phyloP scores from a whole-genome alignment of 1,140 invertebrate species.

The Tribolium madens region DNA sequence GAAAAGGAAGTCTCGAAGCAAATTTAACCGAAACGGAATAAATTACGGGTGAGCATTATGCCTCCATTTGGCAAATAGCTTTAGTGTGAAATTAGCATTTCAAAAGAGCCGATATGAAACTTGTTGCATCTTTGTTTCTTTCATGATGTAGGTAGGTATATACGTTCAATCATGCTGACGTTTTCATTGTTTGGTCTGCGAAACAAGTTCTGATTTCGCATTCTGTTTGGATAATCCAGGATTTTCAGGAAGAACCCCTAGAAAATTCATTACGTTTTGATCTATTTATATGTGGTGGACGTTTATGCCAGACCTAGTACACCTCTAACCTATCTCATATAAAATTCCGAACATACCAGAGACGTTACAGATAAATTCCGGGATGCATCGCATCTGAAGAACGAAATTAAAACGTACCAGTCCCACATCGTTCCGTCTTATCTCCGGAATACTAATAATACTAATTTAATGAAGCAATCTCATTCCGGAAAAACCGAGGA shows the following conservation, averaged over 20 bases:
- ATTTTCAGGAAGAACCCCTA: slow-evolving; percentile 27
- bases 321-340: slow-evolving; percentile 1
- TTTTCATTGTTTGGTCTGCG: slow-evolving; percentile 20
- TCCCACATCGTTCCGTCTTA: slow-evolving; percentile 19
- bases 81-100: slow-evolving; percentile 28
- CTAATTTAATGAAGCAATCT: slow-evolving; percentile 36
- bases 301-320: slow-evolving; percentile 11
- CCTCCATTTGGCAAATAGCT: slow-evolving; percentile 33
- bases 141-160: slow-evolving; percentile 1
- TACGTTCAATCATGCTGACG: slow-evolving; percentile 20
- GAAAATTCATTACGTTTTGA: slow-evolving; percentile 38
- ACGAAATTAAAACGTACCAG: slow-evolving; percentile 31
- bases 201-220: slow-evolving; percentile 24
- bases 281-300: slow-evolving; percentile 20
- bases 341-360: slow-evolving; percentile 28
- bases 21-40: slow-evolving; percentile 17
- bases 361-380: slow-evolving; percentile 30
- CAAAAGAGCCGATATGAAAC: slow-evolving; percentile 32
- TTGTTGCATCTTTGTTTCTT: slow-evolving; percentile 36
- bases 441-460: slow-evolving; percentile 30
- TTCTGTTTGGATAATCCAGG: slow-evolving; percentile 26
- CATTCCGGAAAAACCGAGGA: slow-evolving; percentile 11
- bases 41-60: slow-evolving; percentile 23
- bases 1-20: not conserved
- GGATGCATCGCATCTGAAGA: slow-evolving; percentile 9